These are phyloP conservation scores for Notarius quadriscutis DNA, from an alignment of 2,113 vertebrate species.

Conservation along the genomic window DNA sequence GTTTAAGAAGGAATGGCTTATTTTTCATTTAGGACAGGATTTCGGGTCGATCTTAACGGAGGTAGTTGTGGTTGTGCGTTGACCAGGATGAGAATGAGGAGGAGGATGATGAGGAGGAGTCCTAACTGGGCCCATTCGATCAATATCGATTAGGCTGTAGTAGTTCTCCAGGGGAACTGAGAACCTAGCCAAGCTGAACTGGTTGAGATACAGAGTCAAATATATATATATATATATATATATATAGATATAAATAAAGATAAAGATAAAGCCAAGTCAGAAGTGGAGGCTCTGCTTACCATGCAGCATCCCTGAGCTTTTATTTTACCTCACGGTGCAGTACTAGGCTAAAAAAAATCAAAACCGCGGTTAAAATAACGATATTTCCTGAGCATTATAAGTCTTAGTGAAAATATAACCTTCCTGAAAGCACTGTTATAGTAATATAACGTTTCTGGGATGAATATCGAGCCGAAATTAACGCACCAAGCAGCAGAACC, in stretches of 20 bases:
- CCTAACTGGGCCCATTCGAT: background rate
- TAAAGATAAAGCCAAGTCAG: background rate
- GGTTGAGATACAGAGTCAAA: too few species aligned
- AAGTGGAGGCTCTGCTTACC: background rate
- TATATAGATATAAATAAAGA: background rate
- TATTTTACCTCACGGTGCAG: background rate
- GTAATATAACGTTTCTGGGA: background rate
- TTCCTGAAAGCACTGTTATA: background rate
- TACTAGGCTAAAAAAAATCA: background rate
- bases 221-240: too few species aligned
- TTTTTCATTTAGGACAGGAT: constrained; percentile 71
- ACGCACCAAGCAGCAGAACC: background rate
- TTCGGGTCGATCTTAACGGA: too few species aligned
- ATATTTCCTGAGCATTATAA: background rate
- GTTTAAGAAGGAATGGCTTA: constrained; percentile 71
- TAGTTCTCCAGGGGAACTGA: background rate
- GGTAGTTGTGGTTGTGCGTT: background rate
- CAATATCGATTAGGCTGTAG: background rate
- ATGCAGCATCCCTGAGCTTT: background rate
- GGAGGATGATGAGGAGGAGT: background rate
- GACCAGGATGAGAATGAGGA: background rate
- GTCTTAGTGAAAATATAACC: background rate
- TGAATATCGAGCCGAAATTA: background rate
- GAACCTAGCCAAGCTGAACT: background rate
- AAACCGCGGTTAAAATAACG: background rate